Percentiles rank a stretch among this genome's conserved stretches.
phyloP scores from a whole-genome alignment of 2,797 vertebrate genomes.

The Melanotaenia trifasciata region DNA sequence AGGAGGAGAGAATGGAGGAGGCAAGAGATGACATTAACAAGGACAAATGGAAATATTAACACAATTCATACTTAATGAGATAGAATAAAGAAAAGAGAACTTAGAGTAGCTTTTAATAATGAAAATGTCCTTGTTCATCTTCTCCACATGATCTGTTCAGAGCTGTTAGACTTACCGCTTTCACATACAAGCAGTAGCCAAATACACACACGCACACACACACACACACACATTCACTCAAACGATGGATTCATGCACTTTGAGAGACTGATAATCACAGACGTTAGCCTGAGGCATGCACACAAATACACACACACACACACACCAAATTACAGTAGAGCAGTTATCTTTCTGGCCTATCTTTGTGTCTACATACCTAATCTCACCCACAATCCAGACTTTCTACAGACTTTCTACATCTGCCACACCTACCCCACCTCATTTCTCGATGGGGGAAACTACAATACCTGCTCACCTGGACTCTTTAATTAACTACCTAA shows the following conservation, averaged over 20 bases:
- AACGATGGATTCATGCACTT: slow-evolving; percentile 15
- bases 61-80: slow-evolving; percentile 65
- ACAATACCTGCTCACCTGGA: slow-evolving; percentile 55
- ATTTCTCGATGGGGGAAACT: slow-evolving; percentile 59
- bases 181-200: not conserved
- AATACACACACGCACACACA: not conserved
- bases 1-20: slow-evolving; percentile 17
- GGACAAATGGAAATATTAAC: slow-evolving; percentile 71
- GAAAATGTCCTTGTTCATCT: slow-evolving; percentile 58
- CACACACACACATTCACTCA: no score
- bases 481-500: slow-evolving; percentile 69
- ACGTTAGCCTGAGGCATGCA: slow-evolving; percentile 12
- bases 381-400: slow-evolving; percentile 29
- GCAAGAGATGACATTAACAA: slow-evolving; percentile 50
- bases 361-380: slow-evolving; percentile 45
- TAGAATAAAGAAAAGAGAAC: slow-evolving; percentile 52
- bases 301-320: slow-evolving; percentile 4
- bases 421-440: slow-evolving; percentile 33
- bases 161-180: slow-evolving; percentile 21
- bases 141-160: slow-evolving; percentile 37
- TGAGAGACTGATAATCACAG: slow-evolving; percentile 27
- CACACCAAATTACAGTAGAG: slow-evolving; percentile 25
- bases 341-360: slow-evolving; percentile 35
- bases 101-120: slow-evolving; percentile 63
- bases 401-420: not conserved